Conservation (phyloP, 1,140 invertebrate genomes). For the Zaprionus camerounensis region DNA sequence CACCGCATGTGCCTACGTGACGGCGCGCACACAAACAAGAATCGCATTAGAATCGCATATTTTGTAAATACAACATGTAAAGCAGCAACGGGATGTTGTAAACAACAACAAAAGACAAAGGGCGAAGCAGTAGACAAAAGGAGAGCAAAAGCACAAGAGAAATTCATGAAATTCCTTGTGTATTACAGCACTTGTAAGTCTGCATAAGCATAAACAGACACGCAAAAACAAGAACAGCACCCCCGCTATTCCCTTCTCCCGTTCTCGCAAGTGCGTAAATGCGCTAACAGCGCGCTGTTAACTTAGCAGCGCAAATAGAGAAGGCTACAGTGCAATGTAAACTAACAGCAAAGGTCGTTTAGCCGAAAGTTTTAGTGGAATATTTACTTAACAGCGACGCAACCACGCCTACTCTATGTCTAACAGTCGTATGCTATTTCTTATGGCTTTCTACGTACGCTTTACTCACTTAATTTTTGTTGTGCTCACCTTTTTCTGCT, state of each 20-base stretch:
- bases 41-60: conserved; percentile 48
- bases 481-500: conserved; percentile 78
- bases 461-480: conserved; percentile 70
- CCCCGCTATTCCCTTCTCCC: not conserved
- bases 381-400: conserved; percentile 18
- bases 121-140: too few species aligned
- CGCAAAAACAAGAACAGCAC: not conserved
- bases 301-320: not conserved
- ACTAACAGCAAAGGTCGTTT: conserved; percentile 43
- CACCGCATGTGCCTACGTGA: conserved; percentile 60
- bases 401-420: conserved; percentile 26
- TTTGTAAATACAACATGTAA: conserved; percentile 38
- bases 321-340: conserved; percentile 25
- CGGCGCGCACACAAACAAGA: conserved; percentile 57
- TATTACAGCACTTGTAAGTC: conserved; percentile 28
- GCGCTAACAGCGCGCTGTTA: conserved; percentile 5
- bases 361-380: conserved; percentile 8
- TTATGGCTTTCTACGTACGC: conserved; percentile 41
- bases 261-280: conserved; percentile 17
- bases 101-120: conserved; percentile 15
- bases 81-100: conserved; percentile 19
- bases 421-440: conserved; percentile 4
- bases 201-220: conserved; percentile 9
- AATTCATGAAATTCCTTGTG: conserved; percentile 12
- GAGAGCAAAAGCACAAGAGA: not conserved